These are phyloP conservation scores for Torymus tubicola DNA, from an alignment of 2,888 invertebrate genomes.

Conservation along the genomic window DNA sequence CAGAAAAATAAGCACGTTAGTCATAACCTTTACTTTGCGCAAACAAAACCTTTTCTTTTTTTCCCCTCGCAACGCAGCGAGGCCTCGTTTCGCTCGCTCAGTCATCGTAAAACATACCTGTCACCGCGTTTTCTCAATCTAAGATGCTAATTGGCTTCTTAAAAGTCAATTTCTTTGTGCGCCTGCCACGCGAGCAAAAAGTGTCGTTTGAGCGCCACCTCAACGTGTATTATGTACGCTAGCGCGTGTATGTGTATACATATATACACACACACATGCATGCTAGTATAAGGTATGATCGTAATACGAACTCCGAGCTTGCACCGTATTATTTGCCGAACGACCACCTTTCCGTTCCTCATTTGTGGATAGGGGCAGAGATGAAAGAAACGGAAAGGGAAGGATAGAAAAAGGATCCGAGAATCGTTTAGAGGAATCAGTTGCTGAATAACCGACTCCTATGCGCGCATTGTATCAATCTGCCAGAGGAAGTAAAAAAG, in stretches of 20 bases:
- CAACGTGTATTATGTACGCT: not conserved
- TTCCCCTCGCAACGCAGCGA: no score
- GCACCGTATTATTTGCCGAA: conserved; percentile 20
- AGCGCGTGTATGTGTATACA: not conserved
- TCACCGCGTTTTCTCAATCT: conserved; percentile 1
- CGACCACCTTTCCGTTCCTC: conserved; percentile 23
- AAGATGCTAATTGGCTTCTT: conserved; percentile 25
- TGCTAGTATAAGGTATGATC: not conserved
- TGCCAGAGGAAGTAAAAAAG: no score
- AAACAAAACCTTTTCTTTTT: no score
- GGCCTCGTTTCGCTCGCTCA: no score
- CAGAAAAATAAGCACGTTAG: no score
- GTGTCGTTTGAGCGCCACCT: not conserved
- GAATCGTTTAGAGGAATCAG: no score
- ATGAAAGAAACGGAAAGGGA: not conserved
- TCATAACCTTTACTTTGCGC: no score
- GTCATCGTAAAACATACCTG: no score
- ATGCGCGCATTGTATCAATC: no score
- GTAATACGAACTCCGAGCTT: not conserved
- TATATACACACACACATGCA: not conserved
- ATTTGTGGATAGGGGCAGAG: conserved; percentile 12
- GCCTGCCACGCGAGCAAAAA: not conserved
- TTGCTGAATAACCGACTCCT: no score
- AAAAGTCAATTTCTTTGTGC: conserved; percentile 26
- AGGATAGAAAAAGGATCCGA: not conserved